Base-by-base conservation (phyloP, 2,888 invertebrate genomes). In the Meliscaeva auricollis region DNA sequence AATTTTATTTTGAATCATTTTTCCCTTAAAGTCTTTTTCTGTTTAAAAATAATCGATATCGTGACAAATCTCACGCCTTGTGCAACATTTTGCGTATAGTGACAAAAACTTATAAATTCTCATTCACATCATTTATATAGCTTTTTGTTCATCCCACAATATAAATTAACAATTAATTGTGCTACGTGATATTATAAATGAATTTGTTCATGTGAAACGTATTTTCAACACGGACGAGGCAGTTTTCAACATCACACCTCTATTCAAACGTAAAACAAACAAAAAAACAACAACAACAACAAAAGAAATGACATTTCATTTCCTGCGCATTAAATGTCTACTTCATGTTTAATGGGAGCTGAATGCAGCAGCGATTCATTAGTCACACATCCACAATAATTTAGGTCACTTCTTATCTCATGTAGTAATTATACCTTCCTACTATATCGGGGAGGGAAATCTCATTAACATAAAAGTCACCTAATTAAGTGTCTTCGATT, bases 351-450 rank as follows among this genome's bases (percentile, higher is more conserved):
- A 48, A 41, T 66, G 56, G 8, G 20, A 60, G 15, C 38, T 64
- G 30, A 15, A 26, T 64, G 44, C 64, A 64, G 3, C 46, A 52
- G 48, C 78, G 83, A 82, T 52, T 82, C 82, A 82, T 48, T 50
- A 17, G 48, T 20, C 68, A 75, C 66, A 52, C 69, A 70, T 15
- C 76, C 58, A 26, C 26, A 52, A 48, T 41, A 50, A 85, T 58
- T 62, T 69, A 20, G 85, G 81, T 81, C 85, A 81, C 62, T 50
- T 76, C 41, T 69, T 76, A 73, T 81, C 72, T 70, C 44, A 7
- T 0, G 26, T 20, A 41, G 50, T 72, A 72, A 81, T 77, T 77
- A 44, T 26, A 26, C 26, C 2, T 26, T 3, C 76, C 64, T 44
- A 50, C 38, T 8, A 7, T 38, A 38, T 38, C 38, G 38, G 11